phyloP scores from a whole-genome alignment of 2,888 invertebrate species.

The Leucoptera coffeella region DNA sequence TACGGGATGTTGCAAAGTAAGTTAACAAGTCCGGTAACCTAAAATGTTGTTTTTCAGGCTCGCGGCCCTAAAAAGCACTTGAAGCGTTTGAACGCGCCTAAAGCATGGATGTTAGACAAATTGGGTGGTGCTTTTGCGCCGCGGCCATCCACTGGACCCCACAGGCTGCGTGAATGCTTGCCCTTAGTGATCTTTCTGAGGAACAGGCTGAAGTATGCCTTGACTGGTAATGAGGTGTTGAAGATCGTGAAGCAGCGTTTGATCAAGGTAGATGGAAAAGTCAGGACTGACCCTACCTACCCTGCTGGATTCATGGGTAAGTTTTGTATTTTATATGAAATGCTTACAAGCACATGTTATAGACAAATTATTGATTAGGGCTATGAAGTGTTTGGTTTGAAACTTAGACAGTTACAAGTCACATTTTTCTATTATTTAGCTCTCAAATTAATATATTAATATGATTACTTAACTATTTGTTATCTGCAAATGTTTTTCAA shows the following conservation, averaged over 20 bases:
- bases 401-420: too few species aligned
- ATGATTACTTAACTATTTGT: too few species aligned
- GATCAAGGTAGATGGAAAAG: slow-evolving; percentile 97
- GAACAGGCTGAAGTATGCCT: slow-evolving; percentile 96
- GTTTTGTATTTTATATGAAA: slow-evolving; percentile 13
- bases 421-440: too few species aligned
- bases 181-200: slow-evolving; percentile 95
- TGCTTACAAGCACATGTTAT: neutral
- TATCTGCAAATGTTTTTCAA: too few species aligned
- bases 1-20: too few species aligned
- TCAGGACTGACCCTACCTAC: slow-evolving; percentile 94
- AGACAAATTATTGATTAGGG: slow-evolving; percentile 1
- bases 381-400: too few species aligned
- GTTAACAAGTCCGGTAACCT: too few species aligned
- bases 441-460: too few species aligned
- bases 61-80: slow-evolving; percentile 99
- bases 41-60: slow-evolving; percentile 62
- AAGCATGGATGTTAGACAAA: slow-evolving; percentile 99
- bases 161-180: slow-evolving; percentile 94
- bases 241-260: slow-evolving; percentile 98
- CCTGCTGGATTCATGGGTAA: slow-evolving; percentile 99
- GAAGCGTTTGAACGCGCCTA: slow-evolving; percentile 98
- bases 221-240: slow-evolving; percentile 93
- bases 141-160: slow-evolving; percentile 94
- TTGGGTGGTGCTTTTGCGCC: slow-evolving; percentile 97